A percentile compares a stretch with the other conserved stretches of the same genome.
Evolutionary conservation across 1,140 invertebrate genomes (phyloP).

Genomic region (Drosophila lowei): DNA sequence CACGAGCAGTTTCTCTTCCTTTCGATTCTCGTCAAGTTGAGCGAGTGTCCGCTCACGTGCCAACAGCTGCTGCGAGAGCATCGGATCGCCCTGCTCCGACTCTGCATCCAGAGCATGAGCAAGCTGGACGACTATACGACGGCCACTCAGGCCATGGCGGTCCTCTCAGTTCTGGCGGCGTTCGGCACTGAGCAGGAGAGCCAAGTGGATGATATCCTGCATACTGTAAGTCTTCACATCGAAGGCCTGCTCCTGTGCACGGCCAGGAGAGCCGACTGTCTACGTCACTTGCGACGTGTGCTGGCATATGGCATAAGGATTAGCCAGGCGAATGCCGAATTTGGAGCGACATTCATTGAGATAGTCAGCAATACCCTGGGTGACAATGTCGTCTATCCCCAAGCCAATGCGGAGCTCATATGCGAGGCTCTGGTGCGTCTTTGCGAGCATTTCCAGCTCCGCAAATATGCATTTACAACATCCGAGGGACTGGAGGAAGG

Average conservation of each 20-base stretch:
- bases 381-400: constrained; percentile 68
- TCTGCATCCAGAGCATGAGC: constrained; percentile 85
- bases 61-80: constrained; percentile 84
- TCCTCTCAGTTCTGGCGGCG: constrained; percentile 87
- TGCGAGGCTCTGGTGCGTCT: constrained; percentile 77
- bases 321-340: constrained; percentile 63
- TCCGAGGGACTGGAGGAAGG: constrained; percentile 15
- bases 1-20: constrained; percentile 77
- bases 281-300: constrained; percentile 60
- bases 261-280: constrained; percentile 61
- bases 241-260: constrained; percentile 77
- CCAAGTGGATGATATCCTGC: constrained; percentile 71
- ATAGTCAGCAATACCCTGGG: constrained; percentile 74
- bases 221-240: constrained; percentile 80
- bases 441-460: constrained; percentile 78
- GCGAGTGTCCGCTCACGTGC: constrained; percentile 85
- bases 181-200: constrained; percentile 84
- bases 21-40: constrained; percentile 84
- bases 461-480: constrained; percentile 60
- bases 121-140: constrained; percentile 86
- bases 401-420: constrained; percentile 65
- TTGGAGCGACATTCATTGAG: constrained; percentile 70
- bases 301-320: constrained; percentile 74
- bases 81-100: constrained; percentile 83
- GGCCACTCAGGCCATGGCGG: constrained; percentile 88